phyloP scores from a whole-genome alignment of 2,888 invertebrate species.

The Caenorhabditis drosophilae region DNA sequence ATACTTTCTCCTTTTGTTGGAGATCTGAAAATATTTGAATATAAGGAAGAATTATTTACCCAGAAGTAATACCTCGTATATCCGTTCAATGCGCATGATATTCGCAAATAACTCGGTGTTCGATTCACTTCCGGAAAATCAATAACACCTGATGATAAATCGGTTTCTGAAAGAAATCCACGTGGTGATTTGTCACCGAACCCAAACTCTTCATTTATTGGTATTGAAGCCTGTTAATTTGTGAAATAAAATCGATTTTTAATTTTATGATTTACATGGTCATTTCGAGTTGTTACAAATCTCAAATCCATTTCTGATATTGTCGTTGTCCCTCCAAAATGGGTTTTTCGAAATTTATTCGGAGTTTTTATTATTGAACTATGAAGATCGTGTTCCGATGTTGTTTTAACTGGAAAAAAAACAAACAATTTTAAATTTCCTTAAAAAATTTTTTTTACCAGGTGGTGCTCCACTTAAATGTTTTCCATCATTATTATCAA shows the following conservation, averaged over 20 bases:
- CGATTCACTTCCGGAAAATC: slow-evolving; percentile 19
- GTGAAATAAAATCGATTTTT: not conserved
- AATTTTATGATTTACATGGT: slow-evolving; percentile 15
- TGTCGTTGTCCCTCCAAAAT: slow-evolving; percentile 16
- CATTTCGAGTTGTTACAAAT: slow-evolving; percentile 31
- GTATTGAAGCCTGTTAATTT: not conserved
- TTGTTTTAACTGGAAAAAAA: slow-evolving; percentile 17
- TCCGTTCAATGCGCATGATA: slow-evolving; percentile 40
- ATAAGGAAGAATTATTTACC: not conserved
- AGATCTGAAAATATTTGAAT: slow-evolving; percentile 12
- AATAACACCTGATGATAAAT: slow-evolving; percentile 14
- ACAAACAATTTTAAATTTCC: not conserved
- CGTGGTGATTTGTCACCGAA: slow-evolving; percentile 34
- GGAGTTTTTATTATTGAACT: slow-evolving; percentile 3
- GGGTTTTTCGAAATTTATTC: not conserved
- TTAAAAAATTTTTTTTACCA: not conserved
- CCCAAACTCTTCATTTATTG: slow-evolving; percentile 18
- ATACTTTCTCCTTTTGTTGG: too few relatives aligned
- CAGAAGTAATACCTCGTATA: slow-evolving; percentile 21
- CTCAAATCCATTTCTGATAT: slow-evolving; percentile 39
- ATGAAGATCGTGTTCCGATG: slow-evolving; percentile 29
- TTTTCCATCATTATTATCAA: slow-evolving; percentile 1
- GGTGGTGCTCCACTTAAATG: not conserved
- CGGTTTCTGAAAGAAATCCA: slow-evolving; percentile 36
- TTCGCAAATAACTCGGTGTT: slow-evolving; percentile 40